Evolutionary conservation across 2,113 vertebrate genomes (phyloP), one percentile per base, ranked within the genome.

Genomic region (Rhinopomastus cyanomelas): DNA sequence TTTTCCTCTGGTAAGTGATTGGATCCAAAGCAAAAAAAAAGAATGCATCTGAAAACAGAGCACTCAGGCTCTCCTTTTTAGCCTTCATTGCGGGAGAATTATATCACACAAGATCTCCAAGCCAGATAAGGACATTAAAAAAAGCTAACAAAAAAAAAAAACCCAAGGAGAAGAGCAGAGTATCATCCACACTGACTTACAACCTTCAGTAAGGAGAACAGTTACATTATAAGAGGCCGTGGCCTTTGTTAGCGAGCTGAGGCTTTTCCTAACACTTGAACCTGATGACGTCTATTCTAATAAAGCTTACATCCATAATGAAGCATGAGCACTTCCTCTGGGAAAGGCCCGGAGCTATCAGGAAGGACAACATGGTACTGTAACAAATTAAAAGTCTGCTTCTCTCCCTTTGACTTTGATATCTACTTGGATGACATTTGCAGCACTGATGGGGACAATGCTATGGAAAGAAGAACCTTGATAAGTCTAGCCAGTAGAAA

Each of bases 251-350:
- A 85, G 37, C 84, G 79, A 78, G 90, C 88, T 37, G 52, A 2
- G 42, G 62, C 86, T 93, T 92, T 76, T 94, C 83, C 83, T 89
- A 93, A 94, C 90, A 95, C 62, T 94, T 95, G 92, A 93, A 94
- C 92, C 55, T 69, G 66, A 93, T 94, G 94, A 96, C 84, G 61
- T 90, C 90, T 81, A 79, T 72, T 76, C 81, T 88, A 88, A 95
- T 95, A 95, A 92, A 93, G 86, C 66, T 95, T 91, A 91, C 92
- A 96, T 95, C 88, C 71, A 91, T 95, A 95, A 92, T 90, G 90
- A 94, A 90, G 90, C 69, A 79, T 78, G 62, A 92, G 81, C 64
- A 86, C 92, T 95, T 95, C 94, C 90, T 95, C 84, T 93, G 92
- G 90, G 92, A 91, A 94, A 95, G 93, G 84, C 88, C 81, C 5